A percentile compares a stretch with the other conserved stretches of the same genome.
Evolutionary conservation across 1,140 invertebrate species (phyloP).

Genomic region (Akabosia matsudoensis): DNA sequence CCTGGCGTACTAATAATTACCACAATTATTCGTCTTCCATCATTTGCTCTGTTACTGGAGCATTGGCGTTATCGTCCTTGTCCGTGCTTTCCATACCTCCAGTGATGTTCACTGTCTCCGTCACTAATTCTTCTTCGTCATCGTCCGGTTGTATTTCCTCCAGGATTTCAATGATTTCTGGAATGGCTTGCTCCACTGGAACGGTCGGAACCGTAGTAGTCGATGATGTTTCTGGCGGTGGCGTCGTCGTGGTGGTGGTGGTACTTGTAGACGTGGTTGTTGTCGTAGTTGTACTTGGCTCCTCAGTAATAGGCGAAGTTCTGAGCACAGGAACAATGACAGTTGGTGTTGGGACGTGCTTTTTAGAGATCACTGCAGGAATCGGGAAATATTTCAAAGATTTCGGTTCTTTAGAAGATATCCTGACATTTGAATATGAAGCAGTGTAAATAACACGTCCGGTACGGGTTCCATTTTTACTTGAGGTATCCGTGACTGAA

Average conservation of each 20-base stretch:
- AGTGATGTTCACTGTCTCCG: background rate
- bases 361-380: background rate
- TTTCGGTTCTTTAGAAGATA: constrained; percentile 15
- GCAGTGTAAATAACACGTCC: constrained; percentile 33
- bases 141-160: background rate
- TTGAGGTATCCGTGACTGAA: background rate
- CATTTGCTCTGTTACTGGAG: background rate
- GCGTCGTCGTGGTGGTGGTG: background rate
- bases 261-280: background rate
- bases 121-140: background rate
- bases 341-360: background rate
- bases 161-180: background rate
- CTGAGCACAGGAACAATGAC: background rate
- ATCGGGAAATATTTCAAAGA: constrained; percentile 10
- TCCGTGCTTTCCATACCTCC: background rate
- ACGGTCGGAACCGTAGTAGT: background rate
- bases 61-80: background rate
- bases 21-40: background rate
- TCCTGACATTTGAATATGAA: constrained; percentile 28
- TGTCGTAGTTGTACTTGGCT: background rate
- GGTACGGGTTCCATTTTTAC: background rate
- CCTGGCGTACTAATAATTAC: background rate
- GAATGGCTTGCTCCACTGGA: background rate
- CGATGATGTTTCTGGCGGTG: background rate
- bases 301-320: background rate